Base-by-base conservation (phyloP, 2,113 vertebrate species). In the Gorsachius goisagi region DNA sequence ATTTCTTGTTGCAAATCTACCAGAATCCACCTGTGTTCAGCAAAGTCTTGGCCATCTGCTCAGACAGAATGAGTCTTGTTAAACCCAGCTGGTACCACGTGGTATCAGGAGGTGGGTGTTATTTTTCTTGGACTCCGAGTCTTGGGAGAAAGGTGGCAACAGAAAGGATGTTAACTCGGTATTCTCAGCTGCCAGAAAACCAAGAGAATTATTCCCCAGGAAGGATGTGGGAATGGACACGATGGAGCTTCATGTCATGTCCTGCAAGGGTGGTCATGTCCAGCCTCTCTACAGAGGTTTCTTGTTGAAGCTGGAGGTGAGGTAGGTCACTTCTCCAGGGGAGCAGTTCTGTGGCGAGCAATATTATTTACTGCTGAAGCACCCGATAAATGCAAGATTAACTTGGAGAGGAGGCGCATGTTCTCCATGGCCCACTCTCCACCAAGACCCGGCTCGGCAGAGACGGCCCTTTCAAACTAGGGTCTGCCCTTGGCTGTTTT, bases 401-500 rank as follows among this genome's bases (percentile, higher is more conserved):
- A 80, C 64, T 44, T 53, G 80, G 83, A 93, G 94, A 60, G 89
- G 86, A 95, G 89, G 78, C 7, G 30, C 6, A 35, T 60, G 89
- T 89, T 95, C 58, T 35, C 52, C 92, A 81, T 3, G 73, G 92
- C 77, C 88, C 80, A 4, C 83, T 84, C 94, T 94, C 86, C 28
- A 55, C 59, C 3, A 68, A 86, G 9, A 35, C 84, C 83, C n/a
- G 55, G 76, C 92, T 89, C 32, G 0, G 84, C 7, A 41, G 39
- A 41, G 18, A 76, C 33, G 35, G 41, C 95, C 85, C 73, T 92
- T 96, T 93, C 97, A 94, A 94, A 92, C 96, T 20, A 30, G 56
- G 85, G 44, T 58, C 95, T 97, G 95, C 96, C 97, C 93, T 97
- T 97, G 98, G 97, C 94, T 2, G 3, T 13, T 69, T 69, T 97